phyloP scores from a whole-genome alignment of 2,113 vertebrate genomes.

The Nanger granti region DNA sequence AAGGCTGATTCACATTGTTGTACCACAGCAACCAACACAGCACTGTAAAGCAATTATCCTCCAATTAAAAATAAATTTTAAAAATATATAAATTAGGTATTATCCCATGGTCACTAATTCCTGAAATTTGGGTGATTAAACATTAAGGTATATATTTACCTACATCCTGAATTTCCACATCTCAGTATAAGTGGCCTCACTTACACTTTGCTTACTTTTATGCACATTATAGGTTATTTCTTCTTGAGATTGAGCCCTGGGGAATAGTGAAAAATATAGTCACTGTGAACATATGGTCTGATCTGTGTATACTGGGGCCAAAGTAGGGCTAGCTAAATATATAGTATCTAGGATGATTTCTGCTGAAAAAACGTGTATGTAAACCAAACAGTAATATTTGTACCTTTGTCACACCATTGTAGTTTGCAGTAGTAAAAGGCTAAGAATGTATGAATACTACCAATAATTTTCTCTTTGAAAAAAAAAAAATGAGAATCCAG shows the following conservation, averaged over 20 bases:
- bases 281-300: not conserved
- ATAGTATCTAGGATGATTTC: not conserved
- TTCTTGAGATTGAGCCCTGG: not conserved
- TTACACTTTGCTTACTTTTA: conserved; percentile 37
- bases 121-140: conserved; percentile 8
- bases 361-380: not conserved
- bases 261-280: not conserved
- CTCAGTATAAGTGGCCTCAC: not conserved
- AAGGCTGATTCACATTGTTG: not conserved
- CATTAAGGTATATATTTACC: conserved; percentile 20
- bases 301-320: not conserved
- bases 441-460: not conserved
- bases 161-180: conserved; percentile 15
- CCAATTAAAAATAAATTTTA: not conserved
- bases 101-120: not conserved
- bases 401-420: not conserved
- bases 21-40: not conserved
- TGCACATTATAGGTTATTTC: not conserved
- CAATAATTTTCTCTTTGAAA: not conserved
- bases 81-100: not conserved
- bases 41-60: not conserved
- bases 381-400: not conserved
- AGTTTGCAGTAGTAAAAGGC: not conserved
- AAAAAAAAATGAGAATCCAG: not conserved
- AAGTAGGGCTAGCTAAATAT: not conserved